Conservation (phyloP, 2,888 invertebrate genomes). For the Agrochola litura region DNA sequence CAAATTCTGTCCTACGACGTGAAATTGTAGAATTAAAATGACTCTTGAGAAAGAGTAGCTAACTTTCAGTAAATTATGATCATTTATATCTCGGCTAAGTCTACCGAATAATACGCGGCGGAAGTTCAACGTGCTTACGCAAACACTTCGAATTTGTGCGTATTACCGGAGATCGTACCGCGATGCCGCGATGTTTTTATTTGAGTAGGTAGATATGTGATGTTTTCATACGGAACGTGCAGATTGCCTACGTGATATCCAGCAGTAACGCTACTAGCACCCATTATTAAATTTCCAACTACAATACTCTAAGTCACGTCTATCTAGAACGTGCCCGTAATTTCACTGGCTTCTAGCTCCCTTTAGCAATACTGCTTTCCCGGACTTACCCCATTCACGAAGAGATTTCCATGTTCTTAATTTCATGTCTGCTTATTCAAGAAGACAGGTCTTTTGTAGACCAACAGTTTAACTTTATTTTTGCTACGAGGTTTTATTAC, state of each 20-base stretch:
- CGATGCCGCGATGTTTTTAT: neutral
- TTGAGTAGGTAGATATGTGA: neutral
- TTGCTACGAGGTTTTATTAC: no score
- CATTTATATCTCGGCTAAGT: neutral
- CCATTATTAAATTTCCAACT: neutral
- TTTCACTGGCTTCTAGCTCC: neutral
- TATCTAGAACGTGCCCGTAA: constrained; percentile 10
- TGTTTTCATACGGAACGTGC: constrained; percentile 6
- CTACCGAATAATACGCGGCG: neutral
- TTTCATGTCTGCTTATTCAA: neutral
- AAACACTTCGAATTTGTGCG: neutral
- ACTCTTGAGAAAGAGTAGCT: neutral
- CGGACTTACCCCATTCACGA: neutral
- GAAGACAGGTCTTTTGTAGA: neutral
- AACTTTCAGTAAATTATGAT: neutral
- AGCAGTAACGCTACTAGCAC: neutral
- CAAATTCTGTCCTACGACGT: neutral
- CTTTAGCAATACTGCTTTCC: constrained; percentile 11
- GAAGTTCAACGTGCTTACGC: neutral
- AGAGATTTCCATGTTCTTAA: neutral
- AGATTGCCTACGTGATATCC: neutral
- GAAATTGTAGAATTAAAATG: neutral
- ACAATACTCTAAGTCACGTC: constrained; percentile 6
- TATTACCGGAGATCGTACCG: neutral
- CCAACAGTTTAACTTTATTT: no score